Base-by-base conservation (phyloP, 1,140 invertebrate genomes). In the Nomia melanderi region DNA sequence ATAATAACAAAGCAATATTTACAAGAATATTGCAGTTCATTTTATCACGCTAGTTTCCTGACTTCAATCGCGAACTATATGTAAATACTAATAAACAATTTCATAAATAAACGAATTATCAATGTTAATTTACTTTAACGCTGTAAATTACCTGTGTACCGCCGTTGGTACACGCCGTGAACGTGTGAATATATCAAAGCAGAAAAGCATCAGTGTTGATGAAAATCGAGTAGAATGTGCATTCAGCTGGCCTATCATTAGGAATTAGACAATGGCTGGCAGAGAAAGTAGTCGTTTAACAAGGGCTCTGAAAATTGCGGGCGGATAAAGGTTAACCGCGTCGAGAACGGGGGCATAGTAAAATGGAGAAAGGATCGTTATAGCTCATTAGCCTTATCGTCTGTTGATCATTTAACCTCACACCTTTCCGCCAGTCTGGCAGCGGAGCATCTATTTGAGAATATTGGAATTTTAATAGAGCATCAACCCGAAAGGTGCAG, bases 341-440 rank as follows among this genome's bases (percentile, higher is more conserved):
- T 27, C 39, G 63, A 20, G 75, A 44, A 25, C 56, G 71, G 36
- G 25, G 44, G 56, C 65, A 60, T 57, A 44, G 54, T 78, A 84
- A 84, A 81, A 77, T 50, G 74, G 82, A 83, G 83, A 84, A 84
- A 84, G 83, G 78, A 77, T 84, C 83, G 83, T 84, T 84, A 81
- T 44, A 78, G 82, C 82, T 84, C 83, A 84, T 84, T 84, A 84
- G 82, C 74, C 83, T 84, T 84, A 84, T 84, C 83, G 83, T 80
- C 53, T 64, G 82, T 74, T 76, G 74, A 84, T 84, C 83, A 74
- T 75, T 84, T 83, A 84, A 84, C 83, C 82, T 84, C 78, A 50
- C 83, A 80, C 78, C 82, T 84, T 73, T 74, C 56, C 75, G 41
- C 39, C n/a, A 33, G 12, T 36, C 33, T 27, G 41, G 60, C 76